A percentile compares a stretch with the other conserved stretches of the same genome.
phyloP scores from a whole-genome alignment of 2,113 vertebrate genomes.

The Cettia cetti region DNA sequence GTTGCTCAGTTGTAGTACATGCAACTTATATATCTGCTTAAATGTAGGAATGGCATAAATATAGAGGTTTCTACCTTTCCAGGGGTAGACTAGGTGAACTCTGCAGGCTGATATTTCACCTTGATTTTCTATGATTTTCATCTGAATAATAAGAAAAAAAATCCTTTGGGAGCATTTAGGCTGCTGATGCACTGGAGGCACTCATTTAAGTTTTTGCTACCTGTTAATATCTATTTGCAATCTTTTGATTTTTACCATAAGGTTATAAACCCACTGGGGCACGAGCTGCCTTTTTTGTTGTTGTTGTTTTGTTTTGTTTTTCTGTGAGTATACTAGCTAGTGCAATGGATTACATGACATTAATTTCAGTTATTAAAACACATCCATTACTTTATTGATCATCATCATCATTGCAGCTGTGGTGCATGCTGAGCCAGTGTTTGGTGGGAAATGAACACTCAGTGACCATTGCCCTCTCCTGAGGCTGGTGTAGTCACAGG shows the following conservation, averaged over 20 bases:
- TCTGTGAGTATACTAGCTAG: background rate
- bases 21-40: background rate
- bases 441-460: background rate
- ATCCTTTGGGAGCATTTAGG: background rate
- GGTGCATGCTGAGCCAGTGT: background rate
- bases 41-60: background rate
- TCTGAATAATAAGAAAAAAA: background rate
- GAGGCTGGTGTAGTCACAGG: background rate
- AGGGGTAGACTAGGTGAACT: background rate
- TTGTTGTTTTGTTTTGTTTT: background rate
- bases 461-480: background rate
- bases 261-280: background rate
- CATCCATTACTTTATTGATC: background rate
- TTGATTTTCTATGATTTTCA: background rate
- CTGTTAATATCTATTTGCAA: background rate
- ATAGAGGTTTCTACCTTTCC: background rate
- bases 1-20: background rate
- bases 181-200: background rate
- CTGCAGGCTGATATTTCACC: background rate
- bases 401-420: background rate
- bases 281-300: background rate
- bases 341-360: background rate
- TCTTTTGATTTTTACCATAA: background rate
- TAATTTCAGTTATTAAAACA: background rate
- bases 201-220: background rate